These are phyloP conservation scores for Atlantisia rogersi DNA, from an alignment of 2,113 vertebrate genomes.

Conservation along the genomic window DNA sequence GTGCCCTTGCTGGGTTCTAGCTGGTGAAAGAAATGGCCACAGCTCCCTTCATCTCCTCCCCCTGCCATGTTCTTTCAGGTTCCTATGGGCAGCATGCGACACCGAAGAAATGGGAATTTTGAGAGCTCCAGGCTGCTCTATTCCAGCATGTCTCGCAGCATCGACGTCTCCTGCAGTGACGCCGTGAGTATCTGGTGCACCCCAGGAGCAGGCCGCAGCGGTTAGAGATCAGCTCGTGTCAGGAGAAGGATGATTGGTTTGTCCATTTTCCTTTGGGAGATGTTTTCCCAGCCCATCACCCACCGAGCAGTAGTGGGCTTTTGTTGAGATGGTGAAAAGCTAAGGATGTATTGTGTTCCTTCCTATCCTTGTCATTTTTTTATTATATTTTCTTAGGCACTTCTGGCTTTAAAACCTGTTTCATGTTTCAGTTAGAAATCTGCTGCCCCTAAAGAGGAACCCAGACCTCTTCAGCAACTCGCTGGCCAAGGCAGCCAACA, in stretches of 20 bases:
- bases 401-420: background rate
- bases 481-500: background rate
- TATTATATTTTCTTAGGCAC: background rate
- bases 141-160: slow-evolving; percentile 72
- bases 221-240: fast-evolving
- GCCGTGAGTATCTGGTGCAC: slow-evolving; percentile 8
- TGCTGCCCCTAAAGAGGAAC: background rate
- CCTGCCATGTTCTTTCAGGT: background rate
- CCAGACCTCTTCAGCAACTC: background rate
- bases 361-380: background rate
- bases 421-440: fast-evolving
- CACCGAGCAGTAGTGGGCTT: background rate
- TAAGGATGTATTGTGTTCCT: background rate
- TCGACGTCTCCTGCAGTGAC: slow-evolving; percentile 59
- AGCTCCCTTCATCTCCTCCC: background rate
- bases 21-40: background rate
- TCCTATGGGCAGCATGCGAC: slow-evolving; percentile 55
- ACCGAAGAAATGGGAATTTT: slow-evolving; percentile 60
- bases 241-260: background rate
- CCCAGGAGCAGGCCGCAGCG: background rate
- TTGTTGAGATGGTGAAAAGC: background rate
- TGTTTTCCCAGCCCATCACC: background rate
- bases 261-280: background rate
- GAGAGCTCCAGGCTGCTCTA: slow-evolving; percentile 63
- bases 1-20: background rate